phyloP scores from a whole-genome alignment of 2,888 invertebrate genomes.

The Mythimna ferrago region DNA sequence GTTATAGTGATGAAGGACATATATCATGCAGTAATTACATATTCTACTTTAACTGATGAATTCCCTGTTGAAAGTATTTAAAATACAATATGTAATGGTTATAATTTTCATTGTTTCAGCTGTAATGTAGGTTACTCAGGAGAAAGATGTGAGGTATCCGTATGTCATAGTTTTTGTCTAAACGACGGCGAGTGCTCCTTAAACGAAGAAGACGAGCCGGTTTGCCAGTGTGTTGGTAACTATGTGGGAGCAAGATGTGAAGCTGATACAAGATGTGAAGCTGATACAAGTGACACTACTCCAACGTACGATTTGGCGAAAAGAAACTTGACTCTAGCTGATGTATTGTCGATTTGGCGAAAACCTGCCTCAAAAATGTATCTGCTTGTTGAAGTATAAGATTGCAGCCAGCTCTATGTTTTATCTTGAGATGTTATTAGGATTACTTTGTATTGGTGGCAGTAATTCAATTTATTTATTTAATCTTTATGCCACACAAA shows the following conservation, averaged over 20 bases:
- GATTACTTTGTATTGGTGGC: no score
- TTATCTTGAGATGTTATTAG: no score
- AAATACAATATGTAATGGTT: not conserved
- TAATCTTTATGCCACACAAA: no score
- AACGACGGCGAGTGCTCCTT: not conserved
- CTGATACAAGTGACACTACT: not conserved
- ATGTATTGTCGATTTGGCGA: not conserved
- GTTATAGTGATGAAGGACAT: no score
- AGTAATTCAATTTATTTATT: no score
- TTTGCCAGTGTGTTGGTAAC: not conserved
- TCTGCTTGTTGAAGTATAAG: not conserved
- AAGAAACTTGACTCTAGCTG: not conserved
- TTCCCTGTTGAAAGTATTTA: not conserved
- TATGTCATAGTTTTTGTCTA: not conserved
- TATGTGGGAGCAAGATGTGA: not conserved
- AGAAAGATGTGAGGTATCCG: not conserved
- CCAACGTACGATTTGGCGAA: not conserved
- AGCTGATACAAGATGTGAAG: not conserved
- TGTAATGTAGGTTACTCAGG: not conserved
- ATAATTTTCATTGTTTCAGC: not conserved
- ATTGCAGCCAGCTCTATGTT: no score
- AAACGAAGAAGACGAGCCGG: not conserved
- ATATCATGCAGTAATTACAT: no score
- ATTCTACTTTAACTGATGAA: no score
- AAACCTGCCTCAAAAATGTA: not conserved